A percentile compares a stretch with the other conserved stretches of the same genome.
Conservation (phyloP, 2,888 invertebrate species). For the Desoria tigrina region DNA sequence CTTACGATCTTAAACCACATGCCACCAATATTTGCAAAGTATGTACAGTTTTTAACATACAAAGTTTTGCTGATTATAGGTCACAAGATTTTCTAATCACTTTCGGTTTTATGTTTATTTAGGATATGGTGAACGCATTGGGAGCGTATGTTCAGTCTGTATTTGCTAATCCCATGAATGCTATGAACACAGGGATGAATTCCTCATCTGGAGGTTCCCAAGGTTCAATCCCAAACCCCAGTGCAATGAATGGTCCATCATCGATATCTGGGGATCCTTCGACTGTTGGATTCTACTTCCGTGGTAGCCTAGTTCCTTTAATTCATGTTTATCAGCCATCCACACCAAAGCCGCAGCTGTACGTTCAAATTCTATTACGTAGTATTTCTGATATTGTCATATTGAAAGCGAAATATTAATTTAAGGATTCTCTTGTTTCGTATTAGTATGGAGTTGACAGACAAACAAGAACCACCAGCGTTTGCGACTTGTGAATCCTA, state of each 20-base stretch:
- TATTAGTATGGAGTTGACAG: slow-evolving; percentile 87
- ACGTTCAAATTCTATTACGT: too few relatives aligned
- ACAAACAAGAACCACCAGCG: slow-evolving; percentile 87
- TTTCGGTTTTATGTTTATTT: slow-evolving; percentile 61
- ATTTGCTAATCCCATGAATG: slow-evolving; percentile 68
- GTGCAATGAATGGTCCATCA: slow-evolving; percentile 66
- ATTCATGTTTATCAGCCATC: slow-evolving; percentile 80
- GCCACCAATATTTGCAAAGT: slow-evolving; percentile 72
- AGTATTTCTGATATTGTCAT: too few relatives aligned
- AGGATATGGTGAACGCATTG: slow-evolving; percentile 90
- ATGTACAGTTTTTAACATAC: slow-evolving; percentile 16
- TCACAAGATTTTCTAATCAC: background rate
- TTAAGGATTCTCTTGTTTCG: slow-evolving; percentile 11
- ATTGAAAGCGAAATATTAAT: too few relatives aligned
- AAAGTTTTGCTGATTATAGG: slow-evolving; percentile 19
- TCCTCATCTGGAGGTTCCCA: slow-evolving; percentile 34
- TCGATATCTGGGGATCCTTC: slow-evolving; percentile 77
- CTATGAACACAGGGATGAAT: slow-evolving; percentile 42
- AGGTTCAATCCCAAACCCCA: slow-evolving; percentile 33
- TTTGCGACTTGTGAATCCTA: slow-evolving; percentile 86
- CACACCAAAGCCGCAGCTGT: slow-evolving; percentile 87
- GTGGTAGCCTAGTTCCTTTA: slow-evolving; percentile 89
- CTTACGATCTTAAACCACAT: slow-evolving; percentile 92
- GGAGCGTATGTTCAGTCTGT: slow-evolving; percentile 92
- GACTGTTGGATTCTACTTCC: slow-evolving; percentile 87